These are phyloP conservation scores for Anthoscopus minutus DNA, from an alignment of 2,113 vertebrate species.

Conservation along the genomic window DNA sequence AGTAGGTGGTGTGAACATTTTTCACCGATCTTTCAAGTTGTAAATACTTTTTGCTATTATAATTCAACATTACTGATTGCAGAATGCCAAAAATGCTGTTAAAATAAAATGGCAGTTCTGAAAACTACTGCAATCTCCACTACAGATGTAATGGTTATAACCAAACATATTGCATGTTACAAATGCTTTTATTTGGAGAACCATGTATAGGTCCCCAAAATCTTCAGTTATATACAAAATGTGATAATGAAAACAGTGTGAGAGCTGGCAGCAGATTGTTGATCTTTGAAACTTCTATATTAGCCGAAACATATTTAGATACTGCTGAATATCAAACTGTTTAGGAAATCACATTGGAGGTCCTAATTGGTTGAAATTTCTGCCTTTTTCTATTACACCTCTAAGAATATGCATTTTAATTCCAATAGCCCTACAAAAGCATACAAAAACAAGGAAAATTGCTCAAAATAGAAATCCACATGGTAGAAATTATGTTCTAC, in stretches of 20 bases:
- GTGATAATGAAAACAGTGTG: background rate
- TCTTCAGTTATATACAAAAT: background rate
- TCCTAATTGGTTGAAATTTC: background rate
- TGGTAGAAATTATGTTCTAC: background rate
- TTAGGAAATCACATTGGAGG: background rate
- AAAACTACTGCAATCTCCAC: background rate
- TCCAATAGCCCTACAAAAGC: background rate
- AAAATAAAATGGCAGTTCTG: background rate
- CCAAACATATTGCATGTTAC: background rate
- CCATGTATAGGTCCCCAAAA: background rate
- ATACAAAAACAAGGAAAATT: background rate
- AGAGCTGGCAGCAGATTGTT: background rate
- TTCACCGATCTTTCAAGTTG: background rate
- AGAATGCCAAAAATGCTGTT: background rate
- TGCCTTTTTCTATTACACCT: background rate
- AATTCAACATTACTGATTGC: background rate
- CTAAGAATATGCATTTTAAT: background rate
- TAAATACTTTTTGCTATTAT: background rate
- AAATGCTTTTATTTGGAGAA: background rate
- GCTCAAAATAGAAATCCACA: background rate
- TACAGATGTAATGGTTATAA: background rate
- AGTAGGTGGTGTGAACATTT: background rate
- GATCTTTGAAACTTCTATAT: background rate
- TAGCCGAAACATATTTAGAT: background rate
- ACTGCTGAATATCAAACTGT: background rate